Evolutionary conservation across 2,797 vertebrate genomes (phyloP).

Genomic region (Synanceia verrucosa): DNA sequence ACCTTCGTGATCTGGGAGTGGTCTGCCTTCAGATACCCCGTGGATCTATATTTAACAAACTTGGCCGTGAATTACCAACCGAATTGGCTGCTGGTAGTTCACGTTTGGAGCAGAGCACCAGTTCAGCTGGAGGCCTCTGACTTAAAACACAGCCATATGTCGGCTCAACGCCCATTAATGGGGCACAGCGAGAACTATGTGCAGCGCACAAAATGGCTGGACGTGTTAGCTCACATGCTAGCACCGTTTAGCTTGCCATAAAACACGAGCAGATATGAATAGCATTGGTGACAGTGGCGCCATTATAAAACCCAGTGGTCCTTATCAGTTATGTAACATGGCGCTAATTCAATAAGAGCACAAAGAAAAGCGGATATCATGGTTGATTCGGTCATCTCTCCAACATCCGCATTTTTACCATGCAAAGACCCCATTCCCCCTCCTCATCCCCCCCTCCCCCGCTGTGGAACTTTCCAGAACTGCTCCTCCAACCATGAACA

Average conservation of each 20-base stretch:
- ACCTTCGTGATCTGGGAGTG: not conserved
- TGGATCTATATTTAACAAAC: not conserved
- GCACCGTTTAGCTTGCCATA: not conserved
- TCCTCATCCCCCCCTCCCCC: not conserved
- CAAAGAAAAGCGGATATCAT: not conserved
- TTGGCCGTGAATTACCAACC: too few species aligned
- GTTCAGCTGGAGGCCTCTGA: too few species aligned
- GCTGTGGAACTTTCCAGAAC: conserved; percentile 73
- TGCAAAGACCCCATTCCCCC: not conserved
- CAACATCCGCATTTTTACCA: conserved; percentile 18
- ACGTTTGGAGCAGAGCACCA: too few species aligned
- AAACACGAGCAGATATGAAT: not conserved
- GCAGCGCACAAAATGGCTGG: conserved; percentile 29
- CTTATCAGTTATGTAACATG: too few species aligned
- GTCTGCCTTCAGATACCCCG: not conserved
- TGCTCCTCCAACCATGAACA: too few species aligned
- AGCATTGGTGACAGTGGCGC: not conserved
- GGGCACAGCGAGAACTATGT: not conserved
- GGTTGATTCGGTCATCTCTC: not conserved
- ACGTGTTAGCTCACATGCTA: not conserved
- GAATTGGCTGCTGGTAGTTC: too few species aligned
- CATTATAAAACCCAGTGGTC: not conserved
- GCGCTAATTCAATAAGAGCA: too few species aligned
- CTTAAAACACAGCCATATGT: too few species aligned
- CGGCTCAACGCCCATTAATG: conserved; percentile 11